Evolutionary conservation across 2,113 vertebrate species (phyloP).

Genomic region (Fukomys damarensis): DNA sequence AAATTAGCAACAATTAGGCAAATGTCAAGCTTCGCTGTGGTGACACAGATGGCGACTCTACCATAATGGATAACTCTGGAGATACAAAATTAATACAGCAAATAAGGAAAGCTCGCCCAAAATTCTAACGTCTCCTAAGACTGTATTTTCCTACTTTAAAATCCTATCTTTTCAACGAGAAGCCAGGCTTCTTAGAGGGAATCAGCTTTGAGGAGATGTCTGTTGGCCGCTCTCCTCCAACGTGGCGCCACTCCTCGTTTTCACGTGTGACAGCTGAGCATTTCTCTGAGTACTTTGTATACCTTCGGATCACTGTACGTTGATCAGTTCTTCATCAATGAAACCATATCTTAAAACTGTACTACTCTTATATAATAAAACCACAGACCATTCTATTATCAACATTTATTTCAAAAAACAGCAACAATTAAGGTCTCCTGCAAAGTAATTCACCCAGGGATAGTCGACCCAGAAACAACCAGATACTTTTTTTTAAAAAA

Average conservation of each 20-base stretch:
- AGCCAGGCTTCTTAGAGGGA: background rate
- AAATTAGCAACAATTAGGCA: background rate
- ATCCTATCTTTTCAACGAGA: background rate
- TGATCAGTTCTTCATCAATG: background rate
- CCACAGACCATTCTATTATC: background rate
- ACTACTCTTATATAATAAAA: background rate
- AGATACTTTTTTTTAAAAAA: background rate
- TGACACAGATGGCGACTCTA: background rate
- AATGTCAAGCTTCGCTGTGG: conserved; percentile 20
- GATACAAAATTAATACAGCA: background rate
- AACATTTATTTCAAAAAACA: conserved; percentile 13
- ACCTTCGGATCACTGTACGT: background rate
- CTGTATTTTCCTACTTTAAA: background rate
- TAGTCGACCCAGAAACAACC: background rate
- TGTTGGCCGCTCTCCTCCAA: background rate
- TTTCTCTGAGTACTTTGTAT: background rate
- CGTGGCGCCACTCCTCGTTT: background rate
- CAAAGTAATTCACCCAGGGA: background rate
- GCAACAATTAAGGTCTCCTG: background rate
- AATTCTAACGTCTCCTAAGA: background rate
- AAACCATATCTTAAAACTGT: background rate
- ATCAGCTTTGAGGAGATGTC: background rate
- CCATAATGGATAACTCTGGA: background rate
- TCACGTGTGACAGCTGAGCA: background rate
- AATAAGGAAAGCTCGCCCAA: background rate